A percentile compares a stretch with the other conserved stretches of the same genome.
phyloP scores from a whole-genome alignment of 2,797 vertebrate genomes.

The Myotis daubentonii region DNA sequence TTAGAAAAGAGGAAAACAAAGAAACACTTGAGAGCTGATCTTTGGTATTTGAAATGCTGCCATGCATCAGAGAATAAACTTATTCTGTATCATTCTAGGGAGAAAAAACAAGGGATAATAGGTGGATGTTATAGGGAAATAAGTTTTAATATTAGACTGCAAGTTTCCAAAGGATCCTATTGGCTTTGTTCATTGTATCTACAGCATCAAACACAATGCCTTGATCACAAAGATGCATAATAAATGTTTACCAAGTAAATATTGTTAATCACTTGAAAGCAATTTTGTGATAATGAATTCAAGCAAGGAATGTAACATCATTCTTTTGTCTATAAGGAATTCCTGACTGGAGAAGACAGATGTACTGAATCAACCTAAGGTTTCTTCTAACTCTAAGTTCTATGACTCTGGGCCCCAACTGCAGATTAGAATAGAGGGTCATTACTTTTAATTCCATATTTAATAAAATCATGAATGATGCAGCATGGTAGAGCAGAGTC shows the following conservation, averaged over 20 bases:
- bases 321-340: not conserved
- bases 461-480: not conserved
- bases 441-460: not conserved
- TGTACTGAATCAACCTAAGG: not conserved
- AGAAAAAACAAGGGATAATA: not conserved
- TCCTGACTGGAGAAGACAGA: not conserved
- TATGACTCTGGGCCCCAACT: not conserved
- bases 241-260: not conserved
- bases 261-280: not conserved
- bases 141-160: not conserved
- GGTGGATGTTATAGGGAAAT: not conserved
- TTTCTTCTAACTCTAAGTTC: not conserved
- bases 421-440: not conserved
- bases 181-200: not conserved
- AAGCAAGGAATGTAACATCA: not conserved
- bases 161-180: not conserved
- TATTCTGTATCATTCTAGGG: not conserved
- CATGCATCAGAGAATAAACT: not conserved
- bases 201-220: not conserved
- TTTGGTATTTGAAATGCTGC: not conserved
- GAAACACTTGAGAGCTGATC: not conserved
- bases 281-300: not conserved
- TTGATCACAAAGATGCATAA: not conserved
- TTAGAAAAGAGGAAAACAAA: slow-evolving; percentile 17
- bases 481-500: not conserved